These are phyloP conservation scores for Aplidium turbinatum DNA, from an alignment of 23 tunicate species.

Conservation along the genomic window DNA sequence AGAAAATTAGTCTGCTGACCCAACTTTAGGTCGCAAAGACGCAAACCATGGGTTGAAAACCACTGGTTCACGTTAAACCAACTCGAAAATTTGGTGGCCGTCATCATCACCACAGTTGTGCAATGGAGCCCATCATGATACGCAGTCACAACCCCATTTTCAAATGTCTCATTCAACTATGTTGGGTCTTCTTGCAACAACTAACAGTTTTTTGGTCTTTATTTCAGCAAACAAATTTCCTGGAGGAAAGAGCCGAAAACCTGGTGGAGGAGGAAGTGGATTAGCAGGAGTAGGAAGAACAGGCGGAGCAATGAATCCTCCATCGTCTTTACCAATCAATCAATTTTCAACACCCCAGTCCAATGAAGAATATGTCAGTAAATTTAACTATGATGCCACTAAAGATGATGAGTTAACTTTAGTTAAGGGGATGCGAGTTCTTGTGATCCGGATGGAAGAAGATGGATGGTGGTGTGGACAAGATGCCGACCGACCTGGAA, in stretches of 20 bases:
- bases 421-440: conserved; percentile 56
- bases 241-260: background rate
- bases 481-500: conserved; percentile 34
- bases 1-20: too few relatives aligned
- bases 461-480: conserved; percentile 89
- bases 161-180: too few relatives aligned
- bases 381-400: conserved; percentile 59
- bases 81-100: conserved; percentile 1
- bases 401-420: conserved; percentile 62
- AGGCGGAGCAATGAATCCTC: background rate
- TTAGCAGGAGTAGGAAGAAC: background rate
- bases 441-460: conserved; percentile 47
- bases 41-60: too few relatives aligned
- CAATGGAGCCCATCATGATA: too few relatives aligned
- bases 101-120: background rate
- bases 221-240: conserved; percentile 26
- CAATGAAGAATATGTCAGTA: conserved; percentile 62
- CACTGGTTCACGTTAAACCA: too few relatives aligned
- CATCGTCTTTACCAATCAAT: background rate
- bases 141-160: too few relatives aligned
- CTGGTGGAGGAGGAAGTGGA: background rate
- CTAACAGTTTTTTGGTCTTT: background rate
- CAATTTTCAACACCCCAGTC: background rate
- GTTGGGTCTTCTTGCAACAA: too few relatives aligned
- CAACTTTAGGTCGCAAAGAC: too few relatives aligned